phyloP scores from a whole-genome alignment of 2,113 vertebrate genomes.

The Cranoglanis bouderius region DNA sequence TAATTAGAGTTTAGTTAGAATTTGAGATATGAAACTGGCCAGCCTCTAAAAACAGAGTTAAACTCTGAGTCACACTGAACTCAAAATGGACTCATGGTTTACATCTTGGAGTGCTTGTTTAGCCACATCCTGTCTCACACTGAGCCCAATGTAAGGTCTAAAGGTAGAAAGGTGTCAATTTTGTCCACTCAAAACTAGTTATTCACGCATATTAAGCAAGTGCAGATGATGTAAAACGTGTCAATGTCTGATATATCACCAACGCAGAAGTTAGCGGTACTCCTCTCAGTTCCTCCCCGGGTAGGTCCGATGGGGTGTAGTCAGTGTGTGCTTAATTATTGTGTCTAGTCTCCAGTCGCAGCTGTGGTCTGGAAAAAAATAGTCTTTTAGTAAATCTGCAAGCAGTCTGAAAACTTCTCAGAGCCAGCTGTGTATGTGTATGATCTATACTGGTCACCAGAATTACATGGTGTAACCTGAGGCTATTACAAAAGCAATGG shows the following conservation, averaged over 20 bases:
- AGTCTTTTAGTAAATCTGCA: slow-evolving; percentile 21
- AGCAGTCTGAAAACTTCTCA: not conserved
- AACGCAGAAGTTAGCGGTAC: not conserved
- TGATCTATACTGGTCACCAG: not conserved
- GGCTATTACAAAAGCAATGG: not conserved
- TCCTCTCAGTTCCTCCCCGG: not conserved
- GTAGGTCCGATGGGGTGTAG: not conserved
- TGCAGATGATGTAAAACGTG: no score
- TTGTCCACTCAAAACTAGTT: not conserved
- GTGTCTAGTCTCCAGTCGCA: not conserved
- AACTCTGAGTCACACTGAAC: not conserved
- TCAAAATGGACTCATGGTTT: not conserved
- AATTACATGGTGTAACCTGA: not conserved
- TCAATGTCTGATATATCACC: not conserved
- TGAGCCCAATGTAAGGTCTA: not conserved
- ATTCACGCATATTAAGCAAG: not conserved
- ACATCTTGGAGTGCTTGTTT: not conserved
- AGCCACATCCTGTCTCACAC: slow-evolving; percentile 53
- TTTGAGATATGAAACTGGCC: not conserved
- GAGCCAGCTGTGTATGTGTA: not conserved
- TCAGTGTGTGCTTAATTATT: slow-evolving; percentile 48
- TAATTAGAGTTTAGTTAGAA: not conserved
- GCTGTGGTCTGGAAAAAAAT: slow-evolving; percentile 44
- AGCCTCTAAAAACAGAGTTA: not conserved
- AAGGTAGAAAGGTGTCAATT: slow-evolving; percentile 1